phyloP scores from a whole-genome alignment of 2,888 invertebrate species.

The Eupithecia insigniata region DNA sequence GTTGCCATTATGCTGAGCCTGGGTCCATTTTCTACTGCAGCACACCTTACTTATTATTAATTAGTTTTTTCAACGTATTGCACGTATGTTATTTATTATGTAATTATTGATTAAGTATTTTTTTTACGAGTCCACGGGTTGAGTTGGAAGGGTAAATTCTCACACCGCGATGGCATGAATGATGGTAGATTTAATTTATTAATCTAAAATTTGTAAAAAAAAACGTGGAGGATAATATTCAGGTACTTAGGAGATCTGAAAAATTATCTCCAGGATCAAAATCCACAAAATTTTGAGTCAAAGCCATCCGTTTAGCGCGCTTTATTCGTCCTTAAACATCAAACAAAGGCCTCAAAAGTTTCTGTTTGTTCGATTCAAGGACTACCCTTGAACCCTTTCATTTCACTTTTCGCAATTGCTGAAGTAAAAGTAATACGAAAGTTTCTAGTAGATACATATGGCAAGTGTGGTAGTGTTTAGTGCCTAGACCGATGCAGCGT shows the following conservation, averaged over 20 bases:
- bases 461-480: neutral
- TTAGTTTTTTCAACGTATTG: no score
- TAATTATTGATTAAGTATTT: no score
- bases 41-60: no score
- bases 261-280: neutral
- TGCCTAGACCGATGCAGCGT: conserved; percentile 1
- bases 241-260: neutral
- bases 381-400: conserved; percentile 6
- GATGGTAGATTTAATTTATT: neutral
- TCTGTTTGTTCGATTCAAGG: conserved; percentile 5
- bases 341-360: neutral
- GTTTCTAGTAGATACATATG: neutral
- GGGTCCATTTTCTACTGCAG: no score
- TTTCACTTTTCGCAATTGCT: neutral
- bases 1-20: no score
- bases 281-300: neutral
- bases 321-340: neutral
- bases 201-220: neutral
- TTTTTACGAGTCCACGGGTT: neutral
- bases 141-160: neutral
- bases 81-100: no score
- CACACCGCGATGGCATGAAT: neutral
- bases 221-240: neutral
- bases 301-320: neutral
- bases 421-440: conserved; percentile 2